A percentile compares a stretch with the other conserved stretches of the same genome.
These are phyloP conservation scores for Pterocles burchelli DNA, from an alignment of 2,113 vertebrate genomes.

Conservation along the genomic window DNA sequence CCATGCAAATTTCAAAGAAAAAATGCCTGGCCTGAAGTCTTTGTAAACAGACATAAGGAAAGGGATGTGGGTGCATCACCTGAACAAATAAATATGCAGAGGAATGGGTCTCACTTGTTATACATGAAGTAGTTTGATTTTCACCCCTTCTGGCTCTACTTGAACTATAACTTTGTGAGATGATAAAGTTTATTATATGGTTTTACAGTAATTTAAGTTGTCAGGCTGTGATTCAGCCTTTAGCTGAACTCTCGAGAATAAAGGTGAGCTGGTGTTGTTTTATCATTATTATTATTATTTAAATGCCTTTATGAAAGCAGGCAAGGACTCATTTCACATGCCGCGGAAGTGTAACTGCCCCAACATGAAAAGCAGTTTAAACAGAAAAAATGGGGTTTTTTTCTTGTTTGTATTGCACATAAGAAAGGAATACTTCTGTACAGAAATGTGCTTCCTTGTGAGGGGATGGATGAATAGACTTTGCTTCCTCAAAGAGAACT, in stretches of 20 bases:
- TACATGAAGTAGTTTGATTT: neutral
- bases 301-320: neutral
- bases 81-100: neutral
- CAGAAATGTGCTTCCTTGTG: neutral
- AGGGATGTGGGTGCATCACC: neutral
- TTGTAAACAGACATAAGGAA: neutral
- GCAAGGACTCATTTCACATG: neutral
- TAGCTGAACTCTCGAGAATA: neutral
- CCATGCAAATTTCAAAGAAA: neutral
- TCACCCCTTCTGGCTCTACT: neutral
- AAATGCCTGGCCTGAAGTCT: neutral
- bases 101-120: neutral
- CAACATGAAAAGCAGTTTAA: neutral
- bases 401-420: neutral
- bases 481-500: neutral
- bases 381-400: neutral
- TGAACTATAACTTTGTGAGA: neutral
- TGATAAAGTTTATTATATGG: neutral
- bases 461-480: neutral
- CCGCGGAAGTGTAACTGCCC: neutral
- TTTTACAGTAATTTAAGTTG: neutral
- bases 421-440: neutral
- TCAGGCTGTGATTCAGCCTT: neutral
- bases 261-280: neutral
- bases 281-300: neutral